Evolutionary conservation across 2,888 invertebrate genomes (phyloP).

Genomic region (Eurytoma californica): DNA sequence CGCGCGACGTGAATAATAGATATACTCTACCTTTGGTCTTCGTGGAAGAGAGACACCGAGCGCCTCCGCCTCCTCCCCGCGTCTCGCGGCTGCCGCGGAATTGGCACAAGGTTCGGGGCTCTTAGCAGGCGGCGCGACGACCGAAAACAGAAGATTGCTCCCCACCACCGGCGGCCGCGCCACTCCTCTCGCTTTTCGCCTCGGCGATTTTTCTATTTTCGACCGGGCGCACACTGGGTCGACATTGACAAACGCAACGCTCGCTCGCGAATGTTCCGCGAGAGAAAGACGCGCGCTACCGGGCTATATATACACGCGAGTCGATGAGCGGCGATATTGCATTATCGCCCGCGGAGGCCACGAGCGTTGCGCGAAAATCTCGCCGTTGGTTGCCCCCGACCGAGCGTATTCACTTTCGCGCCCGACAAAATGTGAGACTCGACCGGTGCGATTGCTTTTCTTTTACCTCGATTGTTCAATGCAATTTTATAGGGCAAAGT

Average conservation of each 20-base stretch:
- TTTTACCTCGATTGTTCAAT: not conserved
- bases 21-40: constrained; percentile 62
- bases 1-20: constrained; percentile 69
- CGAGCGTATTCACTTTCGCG: constrained; percentile 49
- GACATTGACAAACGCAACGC: constrained; percentile 39
- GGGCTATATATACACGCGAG: constrained; percentile 14
- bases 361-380: constrained; percentile 14
- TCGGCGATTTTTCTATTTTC: constrained; percentile 51
- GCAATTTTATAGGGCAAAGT: too few relatives aligned
- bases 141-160: constrained; percentile 51
- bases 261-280: constrained; percentile 15
- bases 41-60: constrained; percentile 59
- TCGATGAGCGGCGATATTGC: constrained; percentile 42
- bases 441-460: constrained; percentile 17
- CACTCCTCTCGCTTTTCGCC: constrained; percentile 32
- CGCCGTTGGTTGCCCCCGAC: not conserved
- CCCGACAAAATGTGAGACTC: constrained; percentile 8
- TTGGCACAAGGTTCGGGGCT: constrained; percentile 69
- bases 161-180: not conserved
- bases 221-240: constrained; percentile 7
- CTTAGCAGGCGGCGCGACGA: constrained; percentile 56
- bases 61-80: not conserved
- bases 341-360: constrained; percentile 33
- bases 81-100: constrained; percentile 59
- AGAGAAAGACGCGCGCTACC: not conserved